Conservation (phyloP, 2,888 invertebrate genomes). For the Mongoloraphidia duomilia region DNA sequence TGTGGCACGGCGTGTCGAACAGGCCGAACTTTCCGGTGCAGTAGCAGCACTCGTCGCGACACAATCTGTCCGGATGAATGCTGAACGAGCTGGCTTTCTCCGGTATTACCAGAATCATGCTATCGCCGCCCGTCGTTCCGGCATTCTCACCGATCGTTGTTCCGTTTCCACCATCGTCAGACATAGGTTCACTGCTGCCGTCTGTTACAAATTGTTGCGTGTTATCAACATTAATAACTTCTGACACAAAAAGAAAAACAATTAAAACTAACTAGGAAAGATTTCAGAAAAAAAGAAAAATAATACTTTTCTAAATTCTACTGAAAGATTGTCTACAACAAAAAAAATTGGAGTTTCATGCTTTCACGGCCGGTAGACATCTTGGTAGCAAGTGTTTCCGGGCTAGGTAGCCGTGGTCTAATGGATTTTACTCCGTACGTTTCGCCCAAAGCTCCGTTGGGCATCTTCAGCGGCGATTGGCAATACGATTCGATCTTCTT, state of each 20-base stretch:
- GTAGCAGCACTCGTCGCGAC: conserved; percentile 75
- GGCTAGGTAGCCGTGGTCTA: too few species aligned
- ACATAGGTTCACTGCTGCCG: conserved; percentile 31
- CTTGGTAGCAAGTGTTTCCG: too few species aligned
- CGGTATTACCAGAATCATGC: conserved; percentile 60
- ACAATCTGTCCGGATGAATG: conserved; percentile 68
- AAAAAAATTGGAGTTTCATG: too few species aligned
- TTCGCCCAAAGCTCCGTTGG: too few species aligned
- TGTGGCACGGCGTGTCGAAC: conserved; percentile 75
- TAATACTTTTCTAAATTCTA: neutral
- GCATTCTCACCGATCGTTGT: conserved; percentile 26
- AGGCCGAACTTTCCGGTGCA: conserved; percentile 79
- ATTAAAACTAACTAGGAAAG: neutral
- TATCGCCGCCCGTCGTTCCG: conserved; percentile 30
- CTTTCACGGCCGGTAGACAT: too few species aligned
- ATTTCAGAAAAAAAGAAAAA: neutral
- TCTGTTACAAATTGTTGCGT: conserved; percentile 18
- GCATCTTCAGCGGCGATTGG: too few species aligned
- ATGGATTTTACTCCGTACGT: too few species aligned
- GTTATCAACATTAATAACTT: neutral
- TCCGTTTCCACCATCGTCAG: conserved; percentile 26
- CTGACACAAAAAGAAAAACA: neutral
- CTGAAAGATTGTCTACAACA: too few species aligned
- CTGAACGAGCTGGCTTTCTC: conserved; percentile 80
- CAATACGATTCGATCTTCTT: too few species aligned